phyloP scores from a whole-genome alignment of 2,888 invertebrate genomes.

The Diabrotica balteata region DNA sequence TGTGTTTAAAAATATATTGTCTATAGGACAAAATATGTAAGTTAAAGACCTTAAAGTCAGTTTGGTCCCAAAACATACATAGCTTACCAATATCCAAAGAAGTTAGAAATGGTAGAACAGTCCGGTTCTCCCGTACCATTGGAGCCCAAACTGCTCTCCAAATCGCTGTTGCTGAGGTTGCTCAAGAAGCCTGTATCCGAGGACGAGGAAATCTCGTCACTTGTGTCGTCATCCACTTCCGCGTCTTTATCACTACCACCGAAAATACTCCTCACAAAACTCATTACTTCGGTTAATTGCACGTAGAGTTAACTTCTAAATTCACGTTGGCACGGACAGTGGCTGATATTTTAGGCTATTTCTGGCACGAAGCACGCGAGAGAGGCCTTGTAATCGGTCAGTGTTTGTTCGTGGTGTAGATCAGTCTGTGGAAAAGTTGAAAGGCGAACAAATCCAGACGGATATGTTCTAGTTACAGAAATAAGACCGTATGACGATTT shows the following conservation, averaged over 20 bases:
- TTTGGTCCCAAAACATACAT: no score
- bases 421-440: neutral
- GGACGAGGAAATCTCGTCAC: slow-evolving; percentile 53
- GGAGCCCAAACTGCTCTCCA: slow-evolving; percentile 46
- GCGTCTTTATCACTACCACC: slow-evolving; percentile 49
- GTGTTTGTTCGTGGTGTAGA: slow-evolving; percentile 25
- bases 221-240: slow-evolving; percentile 51
- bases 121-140: slow-evolving; percentile 51
- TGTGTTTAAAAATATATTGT: no score
- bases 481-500: no score
- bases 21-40: no score
- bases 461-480: neutral
- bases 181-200: slow-evolving; percentile 57
- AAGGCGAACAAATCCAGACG: neutral
- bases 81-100: slow-evolving; percentile 60
- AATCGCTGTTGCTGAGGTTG: slow-evolving; percentile 53
- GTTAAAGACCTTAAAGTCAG: no score
- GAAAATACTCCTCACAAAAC: slow-evolving; percentile 58
- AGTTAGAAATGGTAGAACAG: slow-evolving; percentile 59
- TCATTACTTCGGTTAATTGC: slow-evolving; percentile 48
- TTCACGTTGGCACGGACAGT: slow-evolving; percentile 43
- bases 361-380: slow-evolving; percentile 48
- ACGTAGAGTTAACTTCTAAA: slow-evolving; percentile 29
- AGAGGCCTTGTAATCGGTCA: slow-evolving; percentile 47
- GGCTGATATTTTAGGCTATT: slow-evolving; percentile 49